Conservation (phyloP, 2,113 vertebrate genomes). For the Saguinus midas region DNA sequence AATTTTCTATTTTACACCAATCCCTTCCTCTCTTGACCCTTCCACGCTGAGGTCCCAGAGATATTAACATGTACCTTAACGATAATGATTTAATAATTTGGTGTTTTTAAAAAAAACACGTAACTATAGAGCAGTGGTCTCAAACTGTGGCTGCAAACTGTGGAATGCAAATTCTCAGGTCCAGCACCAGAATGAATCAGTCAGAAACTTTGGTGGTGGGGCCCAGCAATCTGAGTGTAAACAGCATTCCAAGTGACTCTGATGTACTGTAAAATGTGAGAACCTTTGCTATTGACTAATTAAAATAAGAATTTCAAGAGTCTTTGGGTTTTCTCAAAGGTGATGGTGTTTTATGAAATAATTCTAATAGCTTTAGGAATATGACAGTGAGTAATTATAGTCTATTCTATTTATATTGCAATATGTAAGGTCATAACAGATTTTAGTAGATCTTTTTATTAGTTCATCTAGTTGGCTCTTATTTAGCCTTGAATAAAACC, state of each 20-base stretch:
- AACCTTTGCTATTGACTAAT: neutral
- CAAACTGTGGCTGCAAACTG: neutral
- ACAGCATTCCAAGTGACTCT: neutral
- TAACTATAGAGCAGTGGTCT: neutral
- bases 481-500: slow-evolving; percentile 28
- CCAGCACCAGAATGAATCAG: neutral
- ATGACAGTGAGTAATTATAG: neutral
- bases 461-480: slow-evolving; percentile 35
- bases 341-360: slow-evolving; percentile 52
- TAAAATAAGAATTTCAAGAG: slow-evolving; percentile 42
- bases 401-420: slow-evolving; percentile 29
- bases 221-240: neutral
- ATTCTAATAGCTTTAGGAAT: slow-evolving; percentile 47
- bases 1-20: neutral
- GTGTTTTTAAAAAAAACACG: neutral
- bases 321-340: slow-evolving; percentile 49
- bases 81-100: neutral
- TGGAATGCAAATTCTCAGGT: slow-evolving; percentile 13
- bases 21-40: neutral
- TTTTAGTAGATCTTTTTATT: slow-evolving; percentile 7
- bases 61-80: neutral
- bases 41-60: neutral
- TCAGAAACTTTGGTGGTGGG: neutral
- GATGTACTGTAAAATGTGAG: slow-evolving; percentile 34
- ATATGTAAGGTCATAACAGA: neutral